phyloP scores from a whole-genome alignment of 1,140 invertebrate species.

The Bombus affinis region DNA sequence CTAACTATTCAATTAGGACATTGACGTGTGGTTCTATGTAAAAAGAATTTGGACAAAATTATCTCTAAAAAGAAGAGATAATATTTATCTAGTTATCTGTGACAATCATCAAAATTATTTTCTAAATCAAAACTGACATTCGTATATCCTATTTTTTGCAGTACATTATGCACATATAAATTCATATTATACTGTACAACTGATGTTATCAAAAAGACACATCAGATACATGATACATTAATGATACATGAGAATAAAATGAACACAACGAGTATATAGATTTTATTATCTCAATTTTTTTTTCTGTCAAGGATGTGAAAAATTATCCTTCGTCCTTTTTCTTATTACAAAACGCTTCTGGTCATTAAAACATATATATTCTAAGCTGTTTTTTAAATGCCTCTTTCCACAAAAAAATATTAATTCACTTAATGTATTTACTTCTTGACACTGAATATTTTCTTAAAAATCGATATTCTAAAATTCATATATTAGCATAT shows the following conservation, averaged over 20 bases:
- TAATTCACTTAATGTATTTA: not conserved
- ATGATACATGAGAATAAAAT: not conserved
- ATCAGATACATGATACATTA: not conserved
- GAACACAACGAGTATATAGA: not conserved
- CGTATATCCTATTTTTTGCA: not conserved
- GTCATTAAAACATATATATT: not conserved
- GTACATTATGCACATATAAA: not conserved
- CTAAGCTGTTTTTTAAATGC: too few relatives aligned
- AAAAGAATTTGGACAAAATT: too few relatives aligned
- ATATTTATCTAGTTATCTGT: too few relatives aligned
- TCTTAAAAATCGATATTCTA: not conserved
- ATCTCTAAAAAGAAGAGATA: too few relatives aligned
- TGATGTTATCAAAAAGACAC: not conserved
- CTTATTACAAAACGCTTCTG: not conserved
- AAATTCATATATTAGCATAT: not conserved
- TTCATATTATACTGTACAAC: not conserved
- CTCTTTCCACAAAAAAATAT: too few relatives aligned
- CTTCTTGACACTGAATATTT: not conserved
- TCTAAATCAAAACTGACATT: not conserved
- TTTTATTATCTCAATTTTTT: not conserved
- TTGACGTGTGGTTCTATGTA: too few relatives aligned
- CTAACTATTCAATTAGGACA: too few relatives aligned
- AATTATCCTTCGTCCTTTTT: not conserved
- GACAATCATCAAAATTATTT: not conserved
- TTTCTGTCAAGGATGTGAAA: not conserved